These are phyloP conservation scores for Melanerpes aurifrons DNA, from an alignment of 2,113 vertebrate species.

Conservation along the genomic window DNA sequence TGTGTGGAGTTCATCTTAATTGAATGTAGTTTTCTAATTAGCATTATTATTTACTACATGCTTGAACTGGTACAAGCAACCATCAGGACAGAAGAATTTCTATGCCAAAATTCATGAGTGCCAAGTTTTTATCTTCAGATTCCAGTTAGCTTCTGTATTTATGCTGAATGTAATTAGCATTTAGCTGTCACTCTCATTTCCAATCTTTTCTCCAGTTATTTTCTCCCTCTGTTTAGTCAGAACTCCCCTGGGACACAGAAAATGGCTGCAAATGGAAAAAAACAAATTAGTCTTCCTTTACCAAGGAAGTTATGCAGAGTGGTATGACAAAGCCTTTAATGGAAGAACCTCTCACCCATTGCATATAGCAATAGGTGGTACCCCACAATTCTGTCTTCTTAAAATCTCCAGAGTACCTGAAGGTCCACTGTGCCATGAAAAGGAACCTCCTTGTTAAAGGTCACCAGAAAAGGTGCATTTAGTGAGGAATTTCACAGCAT, in stretches of 20 bases:
- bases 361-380: background rate
- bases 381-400: background rate
- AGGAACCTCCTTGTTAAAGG: background rate
- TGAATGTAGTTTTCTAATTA: background rate
- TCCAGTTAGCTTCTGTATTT: slow-evolving; percentile 1
- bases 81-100: background rate
- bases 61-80: background rate
- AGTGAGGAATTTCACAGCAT: background rate
- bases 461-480: background rate
- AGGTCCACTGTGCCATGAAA: background rate
- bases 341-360: background rate
- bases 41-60: background rate
- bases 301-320: background rate
- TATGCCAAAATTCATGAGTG: background rate
- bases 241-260: background rate
- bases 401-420: background rate
- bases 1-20: background rate
- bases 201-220: background rate
- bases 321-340: background rate
- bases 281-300: background rate
- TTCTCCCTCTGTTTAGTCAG: slow-evolving; percentile 13
- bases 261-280: slow-evolving; percentile 9
- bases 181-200: slow-evolving; percentile 4
- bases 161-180: background rate
- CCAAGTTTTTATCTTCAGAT: slow-evolving; percentile 1